These are phyloP conservation scores for Coenobita brevimanus DNA, from an alignment of 1,140 invertebrate genomes.

Conservation along the genomic window DNA sequence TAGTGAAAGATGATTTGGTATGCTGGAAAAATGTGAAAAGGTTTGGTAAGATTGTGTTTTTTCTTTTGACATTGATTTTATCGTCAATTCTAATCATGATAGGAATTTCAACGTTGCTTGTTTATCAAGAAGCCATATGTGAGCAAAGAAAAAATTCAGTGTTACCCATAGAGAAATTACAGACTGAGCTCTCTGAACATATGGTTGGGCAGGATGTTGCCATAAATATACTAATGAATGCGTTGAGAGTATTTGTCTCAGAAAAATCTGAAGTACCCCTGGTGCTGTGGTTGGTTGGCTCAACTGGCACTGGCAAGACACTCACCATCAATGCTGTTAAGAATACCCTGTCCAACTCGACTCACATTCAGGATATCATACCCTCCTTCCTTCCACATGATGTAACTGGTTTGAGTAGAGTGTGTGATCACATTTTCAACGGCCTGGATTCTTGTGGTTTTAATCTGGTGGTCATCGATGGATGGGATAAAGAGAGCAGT, in stretches of 20 bases:
- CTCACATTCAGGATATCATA: background rate
- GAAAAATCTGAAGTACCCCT: background rate
- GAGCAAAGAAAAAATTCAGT: too few species aligned
- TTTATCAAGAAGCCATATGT: too few species aligned
- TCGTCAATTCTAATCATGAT: too few species aligned
- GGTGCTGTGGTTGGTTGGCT: background rate
- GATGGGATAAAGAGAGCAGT: background rate
- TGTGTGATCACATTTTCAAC: background rate
- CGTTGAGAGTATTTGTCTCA: background rate
- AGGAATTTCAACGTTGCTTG: too few species aligned
- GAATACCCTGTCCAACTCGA: background rate
- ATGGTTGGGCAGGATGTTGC: background rate
- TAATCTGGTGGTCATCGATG: background rate
- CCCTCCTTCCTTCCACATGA: background rate
- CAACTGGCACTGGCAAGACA: background rate
- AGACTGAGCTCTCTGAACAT: background rate
- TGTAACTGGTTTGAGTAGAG: background rate
- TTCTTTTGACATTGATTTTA: too few species aligned
- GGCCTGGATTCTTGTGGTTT: background rate
- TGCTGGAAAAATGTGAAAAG: too few species aligned
- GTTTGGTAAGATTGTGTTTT: too few species aligned
- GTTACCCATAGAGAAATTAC: too few species aligned
- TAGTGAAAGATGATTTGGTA: too few species aligned
- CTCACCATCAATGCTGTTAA: slow-evolving; percentile 10
- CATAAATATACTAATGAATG: background rate